These are phyloP conservation scores for Catharus minimus DNA, from an alignment of 2,113 vertebrate genomes.

Conservation along the genomic window DNA sequence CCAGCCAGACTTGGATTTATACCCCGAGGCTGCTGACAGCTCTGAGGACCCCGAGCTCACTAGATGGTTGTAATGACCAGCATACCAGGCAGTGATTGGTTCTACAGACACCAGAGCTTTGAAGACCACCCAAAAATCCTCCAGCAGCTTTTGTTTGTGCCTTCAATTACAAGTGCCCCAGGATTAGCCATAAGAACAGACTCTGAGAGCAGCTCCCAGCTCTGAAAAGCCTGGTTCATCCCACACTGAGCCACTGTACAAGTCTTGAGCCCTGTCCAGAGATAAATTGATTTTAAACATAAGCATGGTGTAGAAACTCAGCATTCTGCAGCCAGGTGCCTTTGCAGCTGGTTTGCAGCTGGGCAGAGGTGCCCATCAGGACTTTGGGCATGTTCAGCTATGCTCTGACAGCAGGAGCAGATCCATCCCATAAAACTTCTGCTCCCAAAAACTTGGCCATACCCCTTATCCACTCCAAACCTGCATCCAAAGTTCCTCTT, in stretches of 20 bases:
- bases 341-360: neutral
- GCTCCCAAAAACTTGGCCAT: neutral
- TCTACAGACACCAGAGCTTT: neutral
- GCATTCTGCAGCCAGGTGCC: neutral
- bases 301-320: neutral
- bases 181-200: neutral
- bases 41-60: neutral
- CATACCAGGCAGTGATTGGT: neutral
- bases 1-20: neutral
- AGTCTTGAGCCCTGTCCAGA: neutral
- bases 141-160: neutral
- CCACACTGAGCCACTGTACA: neutral
- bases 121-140: neutral
- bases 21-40: neutral
- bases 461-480: no score
- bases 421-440: neutral
- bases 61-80: rapidly evolving
- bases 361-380: neutral
- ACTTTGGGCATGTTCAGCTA: neutral
- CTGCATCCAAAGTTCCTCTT: no score
- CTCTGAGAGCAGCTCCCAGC: neutral
- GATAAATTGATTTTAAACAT: neutral
- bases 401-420: neutral
- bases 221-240: neutral
- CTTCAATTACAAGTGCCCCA: rapidly evolving